A percentile compares a stretch with the other conserved stretches of the same genome.
phyloP scores from a whole-genome alignment of 1,140 invertebrate genomes.

The Melanaphis sacchari region DNA sequence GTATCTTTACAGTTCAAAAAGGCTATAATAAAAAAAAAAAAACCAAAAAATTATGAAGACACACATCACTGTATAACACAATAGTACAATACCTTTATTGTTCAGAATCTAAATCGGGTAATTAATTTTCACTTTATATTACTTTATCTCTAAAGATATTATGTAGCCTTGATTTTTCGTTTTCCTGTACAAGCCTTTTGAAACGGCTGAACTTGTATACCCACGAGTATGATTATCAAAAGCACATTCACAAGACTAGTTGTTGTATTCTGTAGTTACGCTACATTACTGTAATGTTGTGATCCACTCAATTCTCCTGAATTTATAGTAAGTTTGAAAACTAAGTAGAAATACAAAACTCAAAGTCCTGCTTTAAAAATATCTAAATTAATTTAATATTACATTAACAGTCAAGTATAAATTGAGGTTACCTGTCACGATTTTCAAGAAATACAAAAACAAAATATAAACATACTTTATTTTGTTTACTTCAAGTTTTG shows the following conservation, averaged over 20 bases:
- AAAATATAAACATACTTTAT: background rate
- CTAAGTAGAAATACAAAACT: background rate
- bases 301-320: background rate
- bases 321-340: background rate
- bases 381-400: background rate
- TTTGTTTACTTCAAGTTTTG: background rate
- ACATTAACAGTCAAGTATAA: background rate
- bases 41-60: background rate
- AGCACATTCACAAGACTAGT: background rate
- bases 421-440: background rate
- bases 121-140: background rate
- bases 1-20: no score
- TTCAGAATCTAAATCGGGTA: background rate
- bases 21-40: background rate
- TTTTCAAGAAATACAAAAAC: background rate
- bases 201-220: background rate
- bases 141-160: background rate
- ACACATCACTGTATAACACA: background rate
- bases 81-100: background rate
- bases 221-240: background rate
- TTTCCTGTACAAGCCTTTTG: background rate
- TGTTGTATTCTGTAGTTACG: background rate
- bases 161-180: background rate
- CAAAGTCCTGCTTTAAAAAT: background rate
- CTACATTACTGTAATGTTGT: background rate